Percentiles rank a stretch among this genome's conserved stretches.
Evolutionary conservation across 2,888 invertebrate genomes (phyloP).

Genomic region (Syrista parreyssii): DNA sequence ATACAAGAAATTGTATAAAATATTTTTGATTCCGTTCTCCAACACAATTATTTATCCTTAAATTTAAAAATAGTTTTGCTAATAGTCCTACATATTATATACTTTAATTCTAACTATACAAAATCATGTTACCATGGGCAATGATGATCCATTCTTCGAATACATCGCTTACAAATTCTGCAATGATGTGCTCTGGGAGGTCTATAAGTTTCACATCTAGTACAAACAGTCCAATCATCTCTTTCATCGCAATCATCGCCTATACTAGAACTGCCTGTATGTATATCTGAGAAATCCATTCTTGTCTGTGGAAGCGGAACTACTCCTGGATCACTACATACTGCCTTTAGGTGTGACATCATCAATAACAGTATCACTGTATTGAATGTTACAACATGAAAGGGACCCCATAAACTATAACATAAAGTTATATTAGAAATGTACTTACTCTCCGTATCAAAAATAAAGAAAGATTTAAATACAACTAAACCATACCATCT

Average conservation of each 20-base stretch:
- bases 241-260: constrained; percentile 67
- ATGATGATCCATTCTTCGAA: constrained; percentile 87
- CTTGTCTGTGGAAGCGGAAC: constrained; percentile 81
- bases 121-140: constrained; percentile 75
- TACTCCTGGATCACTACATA: constrained; percentile 89
- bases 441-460: too few relatives aligned
- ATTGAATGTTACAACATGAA: constrained; percentile 85
- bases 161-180: constrained; percentile 85
- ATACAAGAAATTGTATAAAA: constrained; percentile 88
- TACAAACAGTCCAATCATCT: constrained; percentile 83
- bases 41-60: constrained; percentile 90
- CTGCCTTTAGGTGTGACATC: constrained; percentile 85
- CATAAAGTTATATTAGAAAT: background rate
- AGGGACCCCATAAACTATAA: constrained; percentile 83
- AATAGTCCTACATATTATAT: background rate
- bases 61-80: constrained; percentile 23
- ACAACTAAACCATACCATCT: too few relatives aligned
- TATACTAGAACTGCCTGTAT: constrained; percentile 70
- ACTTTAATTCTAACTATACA: background rate
- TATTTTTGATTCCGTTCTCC: constrained; percentile 93
- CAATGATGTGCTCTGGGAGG: constrained; percentile 91
- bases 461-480: too few relatives aligned
- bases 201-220: constrained; percentile 82
- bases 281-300: constrained; percentile 84
- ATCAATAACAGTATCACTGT: constrained; percentile 79